These are phyloP conservation scores for Ancistrus triradiatus DNA, from an alignment of 2,113 vertebrate species.

Conservation along the genomic window DNA sequence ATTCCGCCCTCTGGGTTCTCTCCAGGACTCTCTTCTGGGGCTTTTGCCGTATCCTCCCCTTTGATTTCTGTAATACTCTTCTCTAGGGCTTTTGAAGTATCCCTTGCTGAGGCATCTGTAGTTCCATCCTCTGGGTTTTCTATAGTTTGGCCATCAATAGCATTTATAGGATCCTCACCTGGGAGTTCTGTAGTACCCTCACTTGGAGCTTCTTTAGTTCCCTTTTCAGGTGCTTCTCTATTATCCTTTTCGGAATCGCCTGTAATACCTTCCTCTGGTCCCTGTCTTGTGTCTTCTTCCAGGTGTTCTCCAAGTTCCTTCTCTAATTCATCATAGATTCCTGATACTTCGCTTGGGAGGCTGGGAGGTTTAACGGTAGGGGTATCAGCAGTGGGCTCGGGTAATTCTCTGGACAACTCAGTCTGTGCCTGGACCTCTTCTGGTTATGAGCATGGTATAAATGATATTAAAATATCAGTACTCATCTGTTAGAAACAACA, in stretches of 20 bases:
- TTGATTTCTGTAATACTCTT: not conserved
- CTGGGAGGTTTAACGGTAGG: too few relatives aligned
- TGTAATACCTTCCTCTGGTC: not conserved
- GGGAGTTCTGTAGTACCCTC: not conserved
- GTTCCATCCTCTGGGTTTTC: not conserved
- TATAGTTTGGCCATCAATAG: not conserved
- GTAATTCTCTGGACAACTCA: not conserved
- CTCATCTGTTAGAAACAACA: too few relatives aligned
- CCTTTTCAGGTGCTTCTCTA: not conserved
- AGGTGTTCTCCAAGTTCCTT: too few relatives aligned
- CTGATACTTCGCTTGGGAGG: too few relatives aligned
- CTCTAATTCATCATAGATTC: constrained; percentile 20
- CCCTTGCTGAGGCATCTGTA: not conserved
- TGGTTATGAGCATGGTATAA: constrained; percentile 10
- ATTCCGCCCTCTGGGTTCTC: not conserved
- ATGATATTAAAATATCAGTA: not conserved
- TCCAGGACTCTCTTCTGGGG: not conserved
- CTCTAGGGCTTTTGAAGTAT: not conserved
- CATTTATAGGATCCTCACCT: not conserved
- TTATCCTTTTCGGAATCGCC: too few relatives aligned
- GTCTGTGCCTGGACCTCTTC: constrained; percentile 26
- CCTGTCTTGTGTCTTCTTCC: not conserved
- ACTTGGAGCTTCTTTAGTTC: not conserved
- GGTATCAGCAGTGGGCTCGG: not conserved
- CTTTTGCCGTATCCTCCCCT: not conserved